Conservation (phyloP, 2,888 invertebrate species). For the Penaeus monodon region DNA sequence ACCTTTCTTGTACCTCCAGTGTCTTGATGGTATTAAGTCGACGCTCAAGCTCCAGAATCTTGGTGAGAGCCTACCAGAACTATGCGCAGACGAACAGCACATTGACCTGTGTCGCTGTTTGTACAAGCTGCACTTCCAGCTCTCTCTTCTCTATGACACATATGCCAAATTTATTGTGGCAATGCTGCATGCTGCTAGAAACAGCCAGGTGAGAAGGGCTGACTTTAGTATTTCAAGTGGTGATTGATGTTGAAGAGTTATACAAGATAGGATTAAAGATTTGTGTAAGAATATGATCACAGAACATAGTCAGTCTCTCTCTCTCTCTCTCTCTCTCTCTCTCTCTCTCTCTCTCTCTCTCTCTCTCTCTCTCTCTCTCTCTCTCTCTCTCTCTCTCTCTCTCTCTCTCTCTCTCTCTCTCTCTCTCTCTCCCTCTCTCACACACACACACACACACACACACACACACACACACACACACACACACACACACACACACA, state of each 20-base stretch:
- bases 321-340: too few relatives aligned
- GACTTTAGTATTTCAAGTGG: not conserved
- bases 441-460: too few relatives aligned
- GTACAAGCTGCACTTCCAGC: slow-evolving; percentile 93
- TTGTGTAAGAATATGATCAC: too few relatives aligned
- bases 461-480: too few relatives aligned
- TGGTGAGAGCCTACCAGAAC: slow-evolving; percentile 76
- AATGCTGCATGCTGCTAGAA: slow-evolving; percentile 66
- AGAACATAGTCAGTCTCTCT: too few relatives aligned
- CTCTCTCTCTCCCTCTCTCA: too few relatives aligned
- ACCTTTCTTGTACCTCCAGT: slow-evolving; percentile 69
- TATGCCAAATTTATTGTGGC: slow-evolving; percentile 71
- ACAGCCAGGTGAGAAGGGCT: slow-evolving; percentile 32
- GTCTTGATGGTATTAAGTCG: slow-evolving; percentile 71
- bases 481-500: too few relatives aligned
- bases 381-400: too few relatives aligned
- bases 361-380: too few relatives aligned
- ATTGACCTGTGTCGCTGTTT: slow-evolving; percentile 78
- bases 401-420: too few relatives aligned
- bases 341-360: too few relatives aligned
- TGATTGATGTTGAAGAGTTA: not conserved
- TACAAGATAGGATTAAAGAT: too few relatives aligned
- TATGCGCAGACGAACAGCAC: slow-evolving; percentile 60
- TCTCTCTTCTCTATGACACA: slow-evolving; percentile 85
- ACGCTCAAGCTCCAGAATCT: slow-evolving; percentile 72